These are phyloP conservation scores for Toxonevra muliebris DNA, from an alignment of 2,888 invertebrate genomes.

Conservation along the genomic window DNA sequence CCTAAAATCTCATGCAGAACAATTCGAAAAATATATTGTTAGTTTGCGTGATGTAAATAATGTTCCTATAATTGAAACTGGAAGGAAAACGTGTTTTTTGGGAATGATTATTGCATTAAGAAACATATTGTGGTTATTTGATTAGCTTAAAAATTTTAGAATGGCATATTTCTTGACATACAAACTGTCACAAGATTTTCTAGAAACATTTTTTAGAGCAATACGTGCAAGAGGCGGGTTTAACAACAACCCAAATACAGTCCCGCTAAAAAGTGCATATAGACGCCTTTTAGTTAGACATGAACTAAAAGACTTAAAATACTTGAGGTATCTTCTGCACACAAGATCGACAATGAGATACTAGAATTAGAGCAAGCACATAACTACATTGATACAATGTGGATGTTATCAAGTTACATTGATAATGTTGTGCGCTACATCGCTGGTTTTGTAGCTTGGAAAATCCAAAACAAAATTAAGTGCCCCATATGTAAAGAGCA, in stretches of 20 bases:
- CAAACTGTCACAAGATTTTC: constrained; percentile 9
- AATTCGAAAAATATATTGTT: constrained; percentile 5
- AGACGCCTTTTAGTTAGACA: constrained; percentile 18
- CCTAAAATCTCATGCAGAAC: too few species aligned
- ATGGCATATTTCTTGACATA: background rate
- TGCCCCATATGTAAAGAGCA: constrained; percentile 5
- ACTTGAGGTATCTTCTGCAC: background rate
- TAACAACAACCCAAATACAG: constrained; percentile 16
- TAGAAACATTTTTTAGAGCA: constrained; percentile 12
- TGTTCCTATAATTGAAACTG: background rate
- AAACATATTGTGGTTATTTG: background rate
- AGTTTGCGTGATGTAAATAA: constrained; percentile 4
- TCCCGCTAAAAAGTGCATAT: constrained; percentile 9
- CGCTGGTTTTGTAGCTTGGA: constrained; percentile 15
- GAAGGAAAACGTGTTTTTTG: constrained; percentile 9
- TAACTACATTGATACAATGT: background rate
- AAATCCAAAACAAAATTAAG: constrained; percentile 3
- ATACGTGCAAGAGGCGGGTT: constrained; percentile 13
- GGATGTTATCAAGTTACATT: background rate
- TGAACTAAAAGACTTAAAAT: constrained; percentile 8
- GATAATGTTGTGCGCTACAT: constrained; percentile 7
- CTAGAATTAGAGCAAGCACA: background rate
- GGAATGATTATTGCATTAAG: constrained; percentile 9
- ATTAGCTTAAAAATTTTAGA: background rate
- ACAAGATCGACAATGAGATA: background rate